These are phyloP conservation scores for Mobula hypostoma DNA, from an alignment of 2,113 vertebrate genomes.

Conservation along the genomic window DNA sequence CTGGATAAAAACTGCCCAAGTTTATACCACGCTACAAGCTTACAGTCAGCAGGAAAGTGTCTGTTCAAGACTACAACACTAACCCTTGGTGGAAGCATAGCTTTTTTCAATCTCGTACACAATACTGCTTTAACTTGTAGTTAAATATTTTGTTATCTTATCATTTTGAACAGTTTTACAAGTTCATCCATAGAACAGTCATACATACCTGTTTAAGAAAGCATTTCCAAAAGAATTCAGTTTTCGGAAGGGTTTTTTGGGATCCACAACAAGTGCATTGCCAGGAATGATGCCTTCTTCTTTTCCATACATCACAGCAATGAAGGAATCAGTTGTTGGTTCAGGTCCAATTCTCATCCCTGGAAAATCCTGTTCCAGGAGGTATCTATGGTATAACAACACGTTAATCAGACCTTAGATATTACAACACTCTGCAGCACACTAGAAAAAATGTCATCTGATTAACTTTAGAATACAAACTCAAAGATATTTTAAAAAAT, in stretches of 20 bases:
- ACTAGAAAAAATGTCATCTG: background rate
- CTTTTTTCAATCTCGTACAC: background rate
- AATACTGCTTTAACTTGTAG: background rate
- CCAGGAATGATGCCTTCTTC: slow-evolving; percentile 82
- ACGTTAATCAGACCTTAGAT: background rate
- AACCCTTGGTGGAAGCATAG: background rate
- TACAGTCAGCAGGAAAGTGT: background rate
- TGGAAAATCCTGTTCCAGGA: slow-evolving; percentile 90
- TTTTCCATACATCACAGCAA: slow-evolving; percentile 91
- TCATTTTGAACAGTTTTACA: background rate
- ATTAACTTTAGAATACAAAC: background rate
- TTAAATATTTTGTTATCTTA: background rate
- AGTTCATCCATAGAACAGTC: background rate
- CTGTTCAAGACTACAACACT: background rate
- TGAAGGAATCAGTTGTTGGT: slow-evolving; percentile 92
- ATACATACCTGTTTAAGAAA: slow-evolving; percentile 82
- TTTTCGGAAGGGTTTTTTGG: slow-evolving; percentile 90
- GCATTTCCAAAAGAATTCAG: slow-evolving; percentile 90
- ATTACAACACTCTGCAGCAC: background rate
- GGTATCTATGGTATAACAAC: slow-evolving; percentile 58
- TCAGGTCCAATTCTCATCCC: slow-evolving; percentile 96
- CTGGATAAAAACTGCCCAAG: background rate
- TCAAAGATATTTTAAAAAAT: background rate
- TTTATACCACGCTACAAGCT: background rate
- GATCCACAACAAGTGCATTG: slow-evolving; percentile 89